phyloP scores from a whole-genome alignment of 2,888 invertebrate genomes.

The Marasmarcha lunaedactyla region DNA sequence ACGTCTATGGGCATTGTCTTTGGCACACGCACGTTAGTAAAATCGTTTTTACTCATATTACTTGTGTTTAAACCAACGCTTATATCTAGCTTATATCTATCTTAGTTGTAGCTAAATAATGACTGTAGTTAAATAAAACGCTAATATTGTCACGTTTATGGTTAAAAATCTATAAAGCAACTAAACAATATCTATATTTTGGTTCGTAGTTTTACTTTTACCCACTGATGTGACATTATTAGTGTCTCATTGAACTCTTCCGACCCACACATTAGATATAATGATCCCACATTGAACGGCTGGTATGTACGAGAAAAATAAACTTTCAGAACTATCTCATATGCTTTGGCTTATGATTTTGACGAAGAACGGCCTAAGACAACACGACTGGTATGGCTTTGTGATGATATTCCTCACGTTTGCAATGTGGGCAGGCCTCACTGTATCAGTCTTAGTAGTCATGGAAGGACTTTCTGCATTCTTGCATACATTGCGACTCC shows the following conservation, averaged over 20 bases:
- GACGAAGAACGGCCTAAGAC: conserved; percentile 45
- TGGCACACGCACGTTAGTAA: conserved; percentile 86
- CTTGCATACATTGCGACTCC: conserved; percentile 87
- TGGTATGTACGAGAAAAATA: no score
- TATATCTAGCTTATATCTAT: not conserved
- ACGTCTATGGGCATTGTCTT: conserved; percentile 88
- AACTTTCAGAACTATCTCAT: conserved; percentile 80
- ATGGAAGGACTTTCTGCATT: conserved; percentile 95
- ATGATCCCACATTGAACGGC: no score
- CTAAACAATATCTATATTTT: no score
- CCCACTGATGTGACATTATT: no score
- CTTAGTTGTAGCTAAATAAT: not conserved
- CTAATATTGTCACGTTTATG: no score
- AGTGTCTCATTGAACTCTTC: no score
- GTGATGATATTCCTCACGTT: conserved; percentile 74
- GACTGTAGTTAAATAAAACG: no score
- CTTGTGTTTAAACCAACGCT: no score
- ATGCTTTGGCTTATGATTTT: conserved; percentile 82
- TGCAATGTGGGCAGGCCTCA: conserved; percentile 80
- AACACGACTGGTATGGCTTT: conserved; percentile 33
- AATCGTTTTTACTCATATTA: not conserved
- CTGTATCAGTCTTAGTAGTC: conserved; percentile 81
- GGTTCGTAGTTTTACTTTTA: no score
- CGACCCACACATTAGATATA: no score
- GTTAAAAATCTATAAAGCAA: no score